These are phyloP conservation scores for Rhynchonycteris naso DNA, from an alignment of 2,797 vertebrate genomes.

Conservation along the genomic window DNA sequence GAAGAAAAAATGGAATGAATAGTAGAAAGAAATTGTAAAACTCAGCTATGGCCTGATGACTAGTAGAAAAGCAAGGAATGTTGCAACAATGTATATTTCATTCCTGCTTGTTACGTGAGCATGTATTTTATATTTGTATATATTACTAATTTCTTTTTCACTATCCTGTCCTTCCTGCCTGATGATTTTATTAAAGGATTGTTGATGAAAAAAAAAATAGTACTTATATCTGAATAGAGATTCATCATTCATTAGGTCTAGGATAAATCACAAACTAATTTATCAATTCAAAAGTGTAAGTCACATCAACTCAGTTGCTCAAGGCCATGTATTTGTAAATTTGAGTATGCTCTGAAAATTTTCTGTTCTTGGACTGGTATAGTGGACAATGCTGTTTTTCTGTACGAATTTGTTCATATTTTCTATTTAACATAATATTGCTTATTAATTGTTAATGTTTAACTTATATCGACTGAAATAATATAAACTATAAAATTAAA, in stretches of 20 bases:
- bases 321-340: not conserved
- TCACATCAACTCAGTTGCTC: slow-evolving; percentile 18
- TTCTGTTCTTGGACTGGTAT: not conserved
- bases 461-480: not conserved
- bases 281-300: slow-evolving; percentile 40
- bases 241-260: slow-evolving; percentile 42
- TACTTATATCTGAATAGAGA: not conserved
- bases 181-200: not conserved
- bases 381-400: not conserved
- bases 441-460: slow-evolving; percentile 36
- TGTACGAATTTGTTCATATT: not conserved
- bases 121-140: not conserved
- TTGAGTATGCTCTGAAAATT: not conserved
- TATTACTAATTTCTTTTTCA: not conserved
- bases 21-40: not conserved
- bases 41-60: not conserved
- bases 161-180: not conserved
- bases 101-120: not conserved
- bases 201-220: not conserved
- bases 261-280: slow-evolving; percentile 37
- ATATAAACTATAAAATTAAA: slow-evolving; percentile 31
- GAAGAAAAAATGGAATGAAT: not conserved
- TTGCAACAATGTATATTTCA: accelerated
- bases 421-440: slow-evolving; percentile 43
- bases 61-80: not conserved